phyloP scores from a whole-genome alignment of 2,888 invertebrate species.

The Amphipoea lucens region DNA sequence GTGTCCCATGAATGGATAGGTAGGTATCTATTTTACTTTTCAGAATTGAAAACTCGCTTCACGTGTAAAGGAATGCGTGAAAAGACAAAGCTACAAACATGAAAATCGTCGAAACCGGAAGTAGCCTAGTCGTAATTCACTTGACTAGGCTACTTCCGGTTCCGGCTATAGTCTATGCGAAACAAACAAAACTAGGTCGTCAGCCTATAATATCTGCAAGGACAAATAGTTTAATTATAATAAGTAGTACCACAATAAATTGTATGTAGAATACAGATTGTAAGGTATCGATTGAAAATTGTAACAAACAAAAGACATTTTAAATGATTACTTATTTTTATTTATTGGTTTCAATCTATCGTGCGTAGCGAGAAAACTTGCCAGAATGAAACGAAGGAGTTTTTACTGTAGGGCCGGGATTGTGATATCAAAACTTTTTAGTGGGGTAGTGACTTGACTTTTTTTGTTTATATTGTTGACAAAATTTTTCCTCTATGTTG shows the following conservation, averaged over 20 bases:
- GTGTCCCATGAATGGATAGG: too few species aligned
- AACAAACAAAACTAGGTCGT: not conserved
- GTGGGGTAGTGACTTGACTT: not conserved
- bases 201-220: not conserved
- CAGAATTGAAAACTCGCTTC: not conserved
- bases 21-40: not conserved
- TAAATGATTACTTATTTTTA: not conserved
- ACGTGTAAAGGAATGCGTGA: not conserved
- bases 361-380: not conserved
- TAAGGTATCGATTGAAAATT: not conserved
- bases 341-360: not conserved
- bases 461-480: not conserved
- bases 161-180: conserved; percentile 1
- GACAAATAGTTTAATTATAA: conserved; percentile 5
- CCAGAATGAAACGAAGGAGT: not conserved
- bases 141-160: not conserved
- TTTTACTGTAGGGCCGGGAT: not conserved
- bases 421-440: not conserved
- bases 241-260: not conserved
- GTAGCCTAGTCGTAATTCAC: not conserved
- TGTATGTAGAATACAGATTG: not conserved
- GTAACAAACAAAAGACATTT: not conserved
- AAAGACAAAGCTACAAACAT: not conserved
- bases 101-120: conserved; percentile 18
- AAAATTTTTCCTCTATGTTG: too few species aligned